These are phyloP conservation scores for Drosophila asahinai DNA, from an alignment of 1,140 invertebrate species.

Conservation along the genomic window DNA sequence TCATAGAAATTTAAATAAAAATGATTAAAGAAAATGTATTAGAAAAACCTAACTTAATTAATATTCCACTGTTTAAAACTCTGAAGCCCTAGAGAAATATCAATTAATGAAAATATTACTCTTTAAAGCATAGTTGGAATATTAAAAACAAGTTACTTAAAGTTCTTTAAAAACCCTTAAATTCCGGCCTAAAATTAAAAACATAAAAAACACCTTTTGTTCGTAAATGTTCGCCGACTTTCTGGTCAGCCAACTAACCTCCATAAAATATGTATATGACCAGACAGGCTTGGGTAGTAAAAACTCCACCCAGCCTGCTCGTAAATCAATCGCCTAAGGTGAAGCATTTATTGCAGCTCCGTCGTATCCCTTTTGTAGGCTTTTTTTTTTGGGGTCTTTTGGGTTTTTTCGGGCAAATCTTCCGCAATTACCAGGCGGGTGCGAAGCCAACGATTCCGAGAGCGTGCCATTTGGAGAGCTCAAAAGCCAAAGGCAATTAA, in stretches of 20 bases:
- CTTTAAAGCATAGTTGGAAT: background rate
- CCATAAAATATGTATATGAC: conserved; percentile 20
- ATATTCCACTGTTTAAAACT: no score
- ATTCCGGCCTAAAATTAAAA: background rate
- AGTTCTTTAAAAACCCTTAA: background rate
- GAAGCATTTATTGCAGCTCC: conserved; percentile 5
- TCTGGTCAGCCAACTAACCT: background rate
- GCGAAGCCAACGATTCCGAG: conserved; percentile 9
- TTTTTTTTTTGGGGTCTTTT: background rate
- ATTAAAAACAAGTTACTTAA: background rate
- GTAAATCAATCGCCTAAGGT: conserved; percentile 59
- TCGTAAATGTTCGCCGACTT: background rate
- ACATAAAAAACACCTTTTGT: background rate
- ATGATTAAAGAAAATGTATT: no score
- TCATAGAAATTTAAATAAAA: no score
- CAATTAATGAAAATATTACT: no score
- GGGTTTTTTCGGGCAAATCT: conserved; percentile 3
- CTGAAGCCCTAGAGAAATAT: no score
- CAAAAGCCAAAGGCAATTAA: conserved; percentile 77
- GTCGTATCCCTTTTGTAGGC: conserved; percentile 4
- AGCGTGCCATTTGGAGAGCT: conserved; percentile 48
- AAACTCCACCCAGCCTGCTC: conserved; percentile 21
- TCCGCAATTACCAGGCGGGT: conserved; percentile 42
- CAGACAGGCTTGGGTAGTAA: conserved; percentile 20
- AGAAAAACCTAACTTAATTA: no score